Evolutionary conservation across 1,140 invertebrate species (phyloP).

Genomic region (Dryas iulia): DNA sequence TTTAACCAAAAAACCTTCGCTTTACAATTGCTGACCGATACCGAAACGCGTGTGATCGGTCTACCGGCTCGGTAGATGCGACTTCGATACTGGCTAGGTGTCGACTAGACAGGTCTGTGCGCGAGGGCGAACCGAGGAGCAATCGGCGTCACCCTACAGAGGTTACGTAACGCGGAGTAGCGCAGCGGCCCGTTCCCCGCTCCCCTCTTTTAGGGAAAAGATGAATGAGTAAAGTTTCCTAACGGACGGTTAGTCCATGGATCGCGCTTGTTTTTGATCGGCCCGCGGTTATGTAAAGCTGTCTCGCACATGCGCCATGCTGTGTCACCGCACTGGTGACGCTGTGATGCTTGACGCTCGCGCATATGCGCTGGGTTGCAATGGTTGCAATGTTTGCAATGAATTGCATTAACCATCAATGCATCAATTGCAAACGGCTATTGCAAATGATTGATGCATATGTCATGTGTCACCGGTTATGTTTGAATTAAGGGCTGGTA

Average conservation of each 20-base stretch:
- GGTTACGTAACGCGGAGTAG: slow-evolving; percentile 67
- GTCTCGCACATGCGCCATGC: slow-evolving; percentile 49
- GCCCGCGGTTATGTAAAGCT: slow-evolving; percentile 66
- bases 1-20: slow-evolving; percentile 22
- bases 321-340: slow-evolving; percentile 33
- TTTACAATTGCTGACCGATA: not conserved
- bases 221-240: slow-evolving; percentile 78
- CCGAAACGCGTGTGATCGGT: too few relatives aligned
- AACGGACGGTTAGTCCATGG: slow-evolving; percentile 69
- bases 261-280: slow-evolving; percentile 61
- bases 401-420: too few relatives aligned
- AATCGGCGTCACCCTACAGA: slow-evolving; percentile 58
- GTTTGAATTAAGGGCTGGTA: too few relatives aligned
- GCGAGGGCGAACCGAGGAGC: slow-evolving; percentile 54
- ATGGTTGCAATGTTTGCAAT: too few relatives aligned
- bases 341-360: slow-evolving; percentile 30
- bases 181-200: slow-evolving; percentile 60
- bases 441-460: not conserved
- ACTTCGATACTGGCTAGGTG: too few relatives aligned
- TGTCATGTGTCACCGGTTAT: not conserved
- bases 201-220: slow-evolving; percentile 74
- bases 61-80: too few relatives aligned
- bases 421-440: too few relatives aligned
- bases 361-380: slow-evolving; percentile 29
- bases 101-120: slow-evolving; percentile 55